Evolutionary conservation across 1,140 invertebrate species (phyloP), one percentile per base, ranked within the genome.

Genomic region (Zophobas morio): DNA sequence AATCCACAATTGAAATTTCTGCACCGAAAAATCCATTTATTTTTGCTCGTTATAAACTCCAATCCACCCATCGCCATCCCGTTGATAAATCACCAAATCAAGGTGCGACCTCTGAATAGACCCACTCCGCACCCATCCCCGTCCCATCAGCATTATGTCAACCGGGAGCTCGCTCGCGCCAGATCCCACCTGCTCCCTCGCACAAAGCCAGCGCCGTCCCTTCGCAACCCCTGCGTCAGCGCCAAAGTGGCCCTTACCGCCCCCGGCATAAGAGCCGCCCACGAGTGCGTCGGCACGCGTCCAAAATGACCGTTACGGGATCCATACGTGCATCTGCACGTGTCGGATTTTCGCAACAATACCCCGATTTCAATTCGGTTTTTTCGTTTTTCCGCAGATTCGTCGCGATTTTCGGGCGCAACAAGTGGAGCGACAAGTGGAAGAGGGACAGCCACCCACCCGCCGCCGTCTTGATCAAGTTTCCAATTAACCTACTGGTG

Each of bases 401-500:
- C 34, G 6, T 56, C 42, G 42, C 42, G 42, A 4, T 46, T 46
- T 46, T 8, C 42, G 42, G 3, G 3, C 42, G 54, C 54, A 56
- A 56, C 34, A 56, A 56, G 54, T 56, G 20, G 54, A 56, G 36
- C 56, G 56, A 60, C 56, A 60, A 60, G 56, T 60, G 56, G 56
- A 60, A 6, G 6, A 6, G 53, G n/a, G n/a, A 34, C 33, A 54
- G 42, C 42, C 42, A 8, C 42, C 42, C 56, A 60, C 56, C 5
- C 0, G 2, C n/a, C 20, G 3, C 4, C 2, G 40, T 1, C 77
- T 79, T 73, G 72, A 78, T 56, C 66, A 47, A 35, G 46, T 75
- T 77, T 81, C 54, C 56, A 53, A 53, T 80, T 80, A 79, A 77
- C 70, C 70, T 74, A 73, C 79, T 46, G 78, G 73, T 57, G 75